Evolutionary conservation across 1,140 invertebrate genomes (phyloP).

Genomic region (Macrobrachium nipponense): DNA sequence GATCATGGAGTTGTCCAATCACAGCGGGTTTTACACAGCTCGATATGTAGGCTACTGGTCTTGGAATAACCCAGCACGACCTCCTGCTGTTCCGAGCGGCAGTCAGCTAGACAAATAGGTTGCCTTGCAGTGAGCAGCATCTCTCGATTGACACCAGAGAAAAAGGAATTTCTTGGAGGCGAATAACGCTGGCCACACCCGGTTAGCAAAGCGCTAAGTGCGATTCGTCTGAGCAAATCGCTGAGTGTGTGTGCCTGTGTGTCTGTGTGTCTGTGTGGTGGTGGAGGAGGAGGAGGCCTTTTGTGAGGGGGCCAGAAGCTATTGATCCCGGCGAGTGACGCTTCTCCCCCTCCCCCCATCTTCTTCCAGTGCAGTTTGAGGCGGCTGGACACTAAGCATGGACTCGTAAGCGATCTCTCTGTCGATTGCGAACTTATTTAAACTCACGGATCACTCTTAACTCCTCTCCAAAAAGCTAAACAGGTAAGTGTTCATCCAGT

Average conservation of each 20-base stretch:
- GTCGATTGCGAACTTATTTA: slow-evolving; percentile 1
- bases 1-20: slow-evolving; percentile 8
- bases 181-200: slow-evolving; percentile 1
- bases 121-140: not conserved
- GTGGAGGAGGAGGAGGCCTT: no score
- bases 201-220: not conserved
- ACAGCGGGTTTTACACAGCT: not conserved
- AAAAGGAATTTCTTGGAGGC: no score
- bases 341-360: not conserved
- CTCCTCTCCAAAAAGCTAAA: slow-evolving; percentile 3
- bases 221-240: no score
- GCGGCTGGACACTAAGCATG: slow-evolving; percentile 18
- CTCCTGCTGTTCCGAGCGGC: not conserved
- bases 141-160: not conserved
- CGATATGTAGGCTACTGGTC: slow-evolving; percentile 20
- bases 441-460: slow-evolving; percentile 17
- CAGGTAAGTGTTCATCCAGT: not conserved
- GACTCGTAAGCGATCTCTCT: slow-evolving; percentile 11
- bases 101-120: slow-evolving; percentile 16
- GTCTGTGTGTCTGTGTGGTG: no score
- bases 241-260: no score
- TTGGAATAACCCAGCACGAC: slow-evolving; percentile 10
- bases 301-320: not conserved
- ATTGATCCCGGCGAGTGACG: slow-evolving; percentile 8
- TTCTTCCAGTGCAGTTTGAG: slow-evolving; percentile 14